Evolutionary conservation across 2,888 invertebrate species (phyloP).

Genomic region (Leucoma salicis): DNA sequence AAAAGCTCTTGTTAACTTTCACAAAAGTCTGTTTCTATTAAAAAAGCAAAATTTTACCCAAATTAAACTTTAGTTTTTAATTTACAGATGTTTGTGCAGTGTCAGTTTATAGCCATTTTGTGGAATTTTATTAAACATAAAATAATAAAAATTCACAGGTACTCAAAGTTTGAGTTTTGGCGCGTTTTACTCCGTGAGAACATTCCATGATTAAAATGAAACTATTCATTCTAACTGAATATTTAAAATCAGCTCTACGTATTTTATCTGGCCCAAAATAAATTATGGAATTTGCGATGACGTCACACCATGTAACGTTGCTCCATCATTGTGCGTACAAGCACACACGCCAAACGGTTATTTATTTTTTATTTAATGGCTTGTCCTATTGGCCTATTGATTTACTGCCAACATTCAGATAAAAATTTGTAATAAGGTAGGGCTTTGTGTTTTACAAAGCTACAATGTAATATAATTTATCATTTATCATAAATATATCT

Average conservation of each 20-base stretch:
- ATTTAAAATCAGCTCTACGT: constrained; percentile 6
- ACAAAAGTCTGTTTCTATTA: too few relatives aligned
- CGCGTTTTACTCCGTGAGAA: too few relatives aligned
- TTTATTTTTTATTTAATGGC: constrained; percentile 13
- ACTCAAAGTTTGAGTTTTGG: too few relatives aligned
- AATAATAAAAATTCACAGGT: too few relatives aligned
- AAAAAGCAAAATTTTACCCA: too few relatives aligned
- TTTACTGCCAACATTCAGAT: not conserved
- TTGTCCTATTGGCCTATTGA: constrained; percentile 3
- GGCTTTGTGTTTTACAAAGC: not conserved
- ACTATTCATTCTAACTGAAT: constrained; percentile 9
- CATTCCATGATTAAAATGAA: too few relatives aligned
- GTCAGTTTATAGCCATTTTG: too few relatives aligned
- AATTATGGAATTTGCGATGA: constrained; percentile 32
- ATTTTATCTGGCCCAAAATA: constrained; percentile 31
- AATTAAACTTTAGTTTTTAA: too few relatives aligned
- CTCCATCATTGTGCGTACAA: constrained; percentile 17
- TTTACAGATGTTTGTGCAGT: too few relatives aligned
- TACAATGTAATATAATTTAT: not conserved
- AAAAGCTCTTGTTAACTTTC: too few relatives aligned
- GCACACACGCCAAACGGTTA: constrained; percentile 10
- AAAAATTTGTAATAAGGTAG: not conserved
- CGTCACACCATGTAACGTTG: constrained; percentile 19
- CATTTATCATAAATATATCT: too few relatives aligned
- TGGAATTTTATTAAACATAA: too few relatives aligned